Evolutionary conservation across 2,113 vertebrate species (phyloP).

Genomic region (Pagrus major): DNA sequence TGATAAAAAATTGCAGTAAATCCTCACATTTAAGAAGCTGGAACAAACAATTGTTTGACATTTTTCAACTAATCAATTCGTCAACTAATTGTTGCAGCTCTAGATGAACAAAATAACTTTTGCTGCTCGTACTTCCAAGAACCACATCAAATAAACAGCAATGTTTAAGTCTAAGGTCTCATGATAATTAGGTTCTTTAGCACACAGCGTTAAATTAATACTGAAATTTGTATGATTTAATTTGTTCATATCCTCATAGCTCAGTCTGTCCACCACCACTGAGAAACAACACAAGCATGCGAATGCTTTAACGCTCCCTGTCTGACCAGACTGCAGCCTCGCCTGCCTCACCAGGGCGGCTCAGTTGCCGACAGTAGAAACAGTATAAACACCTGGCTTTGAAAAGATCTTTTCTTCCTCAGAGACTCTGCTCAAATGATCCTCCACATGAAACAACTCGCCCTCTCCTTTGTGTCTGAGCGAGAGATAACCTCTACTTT

Average conservation of each 20-base stretch:
- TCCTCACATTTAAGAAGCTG: no score
- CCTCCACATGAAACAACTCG: slow-evolving; percentile 58
- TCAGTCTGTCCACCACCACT: neutral
- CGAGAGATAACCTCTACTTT: slow-evolving; percentile 33
- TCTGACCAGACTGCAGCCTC: neutral
- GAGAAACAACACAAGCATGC: neutral
- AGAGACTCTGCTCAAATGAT: slow-evolving; percentile 18
- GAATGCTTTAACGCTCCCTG: slow-evolving; percentile 6
- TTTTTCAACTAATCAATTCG: no score
- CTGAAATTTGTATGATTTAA: neutral
- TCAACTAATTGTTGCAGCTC: neutral
- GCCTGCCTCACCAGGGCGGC: slow-evolving; percentile 7
- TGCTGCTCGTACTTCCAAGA: neutral
- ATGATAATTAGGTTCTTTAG: neutral
- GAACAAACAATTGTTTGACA: no score
- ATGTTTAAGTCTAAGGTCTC: neutral
- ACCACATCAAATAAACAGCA: no score
- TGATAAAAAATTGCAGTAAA: no score
- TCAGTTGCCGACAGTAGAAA: neutral
- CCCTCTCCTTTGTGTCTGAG: slow-evolving; percentile 33
- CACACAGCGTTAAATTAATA: neutral
- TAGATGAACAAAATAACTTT: neutral
- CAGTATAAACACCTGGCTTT: slow-evolving; percentile 37
- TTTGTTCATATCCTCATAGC: neutral
- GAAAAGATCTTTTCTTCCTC: slow-evolving; percentile 33